Conservation (phyloP, 2,797 vertebrate species). For the Eutrigla gurnardus region DNA sequence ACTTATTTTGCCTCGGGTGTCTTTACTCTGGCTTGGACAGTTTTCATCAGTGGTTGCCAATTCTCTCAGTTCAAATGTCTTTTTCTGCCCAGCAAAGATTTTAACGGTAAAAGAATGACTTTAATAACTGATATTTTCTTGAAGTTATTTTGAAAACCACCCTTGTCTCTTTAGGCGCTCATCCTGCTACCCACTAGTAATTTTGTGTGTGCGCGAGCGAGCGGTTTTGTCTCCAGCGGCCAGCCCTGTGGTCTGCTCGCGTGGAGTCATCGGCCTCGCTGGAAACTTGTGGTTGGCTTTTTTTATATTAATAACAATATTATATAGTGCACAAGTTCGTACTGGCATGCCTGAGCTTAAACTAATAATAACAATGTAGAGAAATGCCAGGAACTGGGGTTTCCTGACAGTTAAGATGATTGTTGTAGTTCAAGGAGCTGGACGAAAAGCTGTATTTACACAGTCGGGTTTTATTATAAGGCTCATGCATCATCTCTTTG, state of each 20-base stretch:
- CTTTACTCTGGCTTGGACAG: not conserved
- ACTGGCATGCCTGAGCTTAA: slow-evolving; percentile 44
- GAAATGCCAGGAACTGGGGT: slow-evolving; percentile 68
- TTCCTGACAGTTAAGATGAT: slow-evolving; percentile 61
- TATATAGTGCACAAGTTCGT: slow-evolving; percentile 49
- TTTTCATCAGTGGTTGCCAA: slow-evolving; percentile 33
- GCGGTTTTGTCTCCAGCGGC: slow-evolving; percentile 55
- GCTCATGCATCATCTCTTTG: slow-evolving; percentile 30
- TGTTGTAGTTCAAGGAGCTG: slow-evolving; percentile 47
- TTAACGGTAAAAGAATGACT: slow-evolving; percentile 46
- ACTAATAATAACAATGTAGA: slow-evolving; percentile 67
- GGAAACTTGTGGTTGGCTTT: slow-evolving; percentile 72
- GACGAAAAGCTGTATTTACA: slow-evolving; percentile 45
- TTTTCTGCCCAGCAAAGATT: slow-evolving; percentile 30
- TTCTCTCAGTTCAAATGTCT: slow-evolving; percentile 31
- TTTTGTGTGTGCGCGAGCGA: slow-evolving; percentile 51
- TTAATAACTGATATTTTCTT: slow-evolving; percentile 53
- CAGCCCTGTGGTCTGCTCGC: slow-evolving; percentile 71
- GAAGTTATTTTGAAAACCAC: slow-evolving; percentile 61
- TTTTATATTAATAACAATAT: slow-evolving; percentile 59
- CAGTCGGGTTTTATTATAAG: slow-evolving; percentile 61
- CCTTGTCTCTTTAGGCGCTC: slow-evolving; percentile 56
- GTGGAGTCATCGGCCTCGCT: slow-evolving; percentile 69
- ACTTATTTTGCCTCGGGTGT: slow-evolving; percentile 26
- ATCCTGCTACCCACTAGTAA: slow-evolving; percentile 48